Base-by-base conservation (phyloP, 2,113 vertebrate genomes). In the Phalacrocorax aristotelis region DNA sequence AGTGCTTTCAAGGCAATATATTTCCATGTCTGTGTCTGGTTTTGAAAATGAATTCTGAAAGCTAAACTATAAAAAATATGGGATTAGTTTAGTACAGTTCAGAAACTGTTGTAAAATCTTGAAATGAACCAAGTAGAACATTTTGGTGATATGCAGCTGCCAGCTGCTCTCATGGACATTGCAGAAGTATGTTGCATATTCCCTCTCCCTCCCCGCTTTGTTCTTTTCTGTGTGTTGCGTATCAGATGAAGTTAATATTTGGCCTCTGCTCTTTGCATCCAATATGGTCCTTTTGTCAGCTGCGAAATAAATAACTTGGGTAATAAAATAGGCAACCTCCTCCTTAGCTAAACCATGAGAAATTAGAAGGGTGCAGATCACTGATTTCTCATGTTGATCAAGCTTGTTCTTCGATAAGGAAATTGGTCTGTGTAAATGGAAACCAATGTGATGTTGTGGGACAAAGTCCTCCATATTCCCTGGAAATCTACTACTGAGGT, bases 41-140 rank as follows among this genome's bases (percentile, higher is more conserved):
- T 89, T 55, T 68, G 64, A 84, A 94, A 97, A 92, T 13, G 14
- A 89, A 69, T 75, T 89, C 74, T 91, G 70, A 94, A 91, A 92
- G 34, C 30, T 89, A 69, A 87, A 74, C 17, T 30, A 10, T 71
- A 83, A 90, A 92, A 96, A 86, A 55, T 52, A 76, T 5, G 30
- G 25, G 23, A 86, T 88, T 55, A 72, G 21, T 48, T 96, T 85
- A 81, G 29, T 25, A 44, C 11, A 38, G 27, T 58, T 89, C 55
- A 90, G 83, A 90, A 97, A 86, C 52, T 70, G 25, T 34, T 92
- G 14, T 52, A 74, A 94, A 93, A 86, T 90, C 22, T 92, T 83
- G 51, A 91, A 71, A 61, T 49, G 8, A 76, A 38, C 1, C 0
- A 40, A 65, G 42, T 23, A 78, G n/a, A 85, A 70, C 30, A 36